Evolutionary conservation across 2,888 invertebrate genomes (phyloP), one percentile per base, ranked within the genome.

Genomic region (Agriopis marginaria): DNA sequence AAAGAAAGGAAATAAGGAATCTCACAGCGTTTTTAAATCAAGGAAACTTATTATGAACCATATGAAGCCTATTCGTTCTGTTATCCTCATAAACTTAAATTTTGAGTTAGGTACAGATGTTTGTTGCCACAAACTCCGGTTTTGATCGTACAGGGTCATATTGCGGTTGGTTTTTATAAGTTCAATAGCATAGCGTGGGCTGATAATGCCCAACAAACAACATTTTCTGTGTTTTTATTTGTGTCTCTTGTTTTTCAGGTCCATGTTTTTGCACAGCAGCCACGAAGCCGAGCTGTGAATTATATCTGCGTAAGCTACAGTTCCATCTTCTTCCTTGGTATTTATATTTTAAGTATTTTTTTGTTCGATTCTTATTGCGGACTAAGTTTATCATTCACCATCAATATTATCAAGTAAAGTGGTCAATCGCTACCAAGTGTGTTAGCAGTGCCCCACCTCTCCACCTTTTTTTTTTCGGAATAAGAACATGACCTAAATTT

Each of bases 241-340:
- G 53, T 53, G 39, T 42, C 51, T 50, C 39, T 67, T 51, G 45
- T 55, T 50, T 32, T 69, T 1, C 80, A 85, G 85, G 80, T 85
- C 81, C 84, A 85, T 82, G 84, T 73, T 75, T 68, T 63, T 75
- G 76, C 75, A 74, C 72, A 63, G 75, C 69, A 69, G 75, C 70
- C 76, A 75, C 75, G 77, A 53, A 75, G 73, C 68, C 66, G 60
- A 73, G 70, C 71, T 68, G 75, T 74, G 51, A 12, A 53, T 62
- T 72, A 63, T 45, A 54, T 39, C 51, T 45, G 66, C 60, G 14
- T 17, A 10, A 67, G 72, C 62, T 62, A 69, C 63, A 71, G 69
- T 75, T 80, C 78, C 75, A 79, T 79, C 77, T 84, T 79, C 77
- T 81, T 83, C 75, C 72, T 79, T 81, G 85, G 85, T 84, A 62